Conservation (phyloP, 1,140 invertebrate species). For the Hycleus phaleratus region DNA sequence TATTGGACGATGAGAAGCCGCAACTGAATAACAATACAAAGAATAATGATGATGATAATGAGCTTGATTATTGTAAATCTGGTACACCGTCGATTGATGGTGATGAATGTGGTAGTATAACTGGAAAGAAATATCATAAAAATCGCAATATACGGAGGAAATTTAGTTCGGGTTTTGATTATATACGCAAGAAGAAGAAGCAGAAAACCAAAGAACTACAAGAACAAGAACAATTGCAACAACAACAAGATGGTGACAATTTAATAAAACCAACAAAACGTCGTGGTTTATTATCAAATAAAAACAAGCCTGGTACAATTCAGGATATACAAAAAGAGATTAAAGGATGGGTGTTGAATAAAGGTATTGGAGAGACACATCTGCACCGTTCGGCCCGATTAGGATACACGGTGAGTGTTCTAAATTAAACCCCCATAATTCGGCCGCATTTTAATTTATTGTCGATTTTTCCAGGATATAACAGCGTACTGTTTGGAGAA, state of each 20-base stretch:
- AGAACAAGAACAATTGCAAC: constrained; percentile 41
- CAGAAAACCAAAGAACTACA: constrained; percentile 44
- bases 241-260: constrained; percentile 32
- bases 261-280: constrained; percentile 26
- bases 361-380: constrained; percentile 85
- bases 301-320: constrained; percentile 57
- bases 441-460: constrained; percentile 1
- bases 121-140: constrained; percentile 40
- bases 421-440: background rate
- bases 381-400: constrained; percentile 82
- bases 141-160: constrained; percentile 49
- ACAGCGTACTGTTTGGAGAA: constrained; percentile 84
- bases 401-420: constrained; percentile 67
- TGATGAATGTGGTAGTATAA: constrained; percentile 31
- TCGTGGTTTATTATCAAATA: constrained; percentile 14
- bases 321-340: constrained; percentile 78
- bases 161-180: constrained; percentile 76
- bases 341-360: constrained; percentile 85
- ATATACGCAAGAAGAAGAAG: constrained; percentile 80
- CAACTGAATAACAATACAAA: too few species aligned
- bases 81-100: constrained; percentile 35
- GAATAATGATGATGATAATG: constrained; percentile 23
- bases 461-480: constrained; percentile 60
- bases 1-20: constrained; percentile 36
- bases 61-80: constrained; percentile 20